These are phyloP conservation scores for Oophaga sylvatica DNA, from an alignment of 2,797 vertebrate species.

Conservation along the genomic window DNA sequence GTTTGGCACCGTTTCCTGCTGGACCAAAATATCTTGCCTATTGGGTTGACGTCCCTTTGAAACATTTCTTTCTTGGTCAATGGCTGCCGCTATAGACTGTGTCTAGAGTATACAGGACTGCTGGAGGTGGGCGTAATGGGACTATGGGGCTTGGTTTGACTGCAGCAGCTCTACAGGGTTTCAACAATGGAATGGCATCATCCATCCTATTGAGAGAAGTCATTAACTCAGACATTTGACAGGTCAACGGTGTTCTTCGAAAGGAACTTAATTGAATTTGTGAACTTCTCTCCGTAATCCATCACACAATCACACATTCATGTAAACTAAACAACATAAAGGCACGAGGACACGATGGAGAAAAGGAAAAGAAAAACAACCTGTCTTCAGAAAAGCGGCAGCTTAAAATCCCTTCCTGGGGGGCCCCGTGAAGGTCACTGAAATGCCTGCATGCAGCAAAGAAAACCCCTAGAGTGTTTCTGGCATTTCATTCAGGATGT, in stretches of 20 bases:
- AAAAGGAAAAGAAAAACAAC: background rate
- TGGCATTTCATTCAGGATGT: conserved; percentile 40
- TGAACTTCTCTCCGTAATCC: background rate
- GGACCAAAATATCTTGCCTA: background rate
- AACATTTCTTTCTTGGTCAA: too few species aligned
- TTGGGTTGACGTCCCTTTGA: too few species aligned
- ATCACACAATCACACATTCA: background rate
- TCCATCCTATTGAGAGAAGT: background rate
- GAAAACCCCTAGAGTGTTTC: conserved; percentile 1
- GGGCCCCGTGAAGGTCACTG: conserved; percentile 19
- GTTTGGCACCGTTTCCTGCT: background rate
- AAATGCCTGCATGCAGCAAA: conserved; percentile 7
- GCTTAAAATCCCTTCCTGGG: conserved; percentile 41
- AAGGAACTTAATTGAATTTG: background rate
- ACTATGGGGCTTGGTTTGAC: background rate
- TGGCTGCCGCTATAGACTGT: too few species aligned
- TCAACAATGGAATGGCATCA: conserved; percentile 3
- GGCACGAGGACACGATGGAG: background rate
- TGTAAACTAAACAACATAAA: conserved; percentile 33
- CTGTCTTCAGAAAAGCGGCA: conserved; percentile 18
- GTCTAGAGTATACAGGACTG: too few species aligned
- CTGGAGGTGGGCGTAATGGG: too few species aligned
- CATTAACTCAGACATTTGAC: background rate
- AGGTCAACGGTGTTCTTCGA: background rate
- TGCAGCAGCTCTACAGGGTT: background rate